Evolutionary conservation across 2,113 vertebrate genomes (phyloP).

Genomic region (Semnornis frantzii): DNA sequence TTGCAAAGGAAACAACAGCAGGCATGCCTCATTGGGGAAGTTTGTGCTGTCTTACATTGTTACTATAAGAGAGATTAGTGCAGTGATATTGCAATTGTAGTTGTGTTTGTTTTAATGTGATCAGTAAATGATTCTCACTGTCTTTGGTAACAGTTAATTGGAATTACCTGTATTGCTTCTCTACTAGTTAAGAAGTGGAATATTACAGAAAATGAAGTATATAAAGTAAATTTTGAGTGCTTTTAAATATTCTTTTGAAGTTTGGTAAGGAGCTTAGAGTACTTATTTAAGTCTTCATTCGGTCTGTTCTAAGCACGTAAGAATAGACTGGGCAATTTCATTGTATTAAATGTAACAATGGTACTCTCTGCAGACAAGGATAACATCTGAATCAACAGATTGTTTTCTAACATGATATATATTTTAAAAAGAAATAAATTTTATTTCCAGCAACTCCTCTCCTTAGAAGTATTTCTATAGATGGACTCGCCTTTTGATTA

Average conservation of each 20-base stretch:
- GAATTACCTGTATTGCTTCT: background rate
- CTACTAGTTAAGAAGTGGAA: background rate
- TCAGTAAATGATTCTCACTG: background rate
- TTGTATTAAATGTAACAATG: background rate
- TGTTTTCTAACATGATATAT: background rate
- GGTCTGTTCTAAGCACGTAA: background rate
- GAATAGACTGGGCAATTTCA: background rate
- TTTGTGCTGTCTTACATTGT: background rate
- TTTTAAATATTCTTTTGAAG: background rate
- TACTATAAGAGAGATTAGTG: background rate
- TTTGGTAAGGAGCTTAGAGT: background rate
- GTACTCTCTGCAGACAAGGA: background rate
- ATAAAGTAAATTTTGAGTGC: background rate
- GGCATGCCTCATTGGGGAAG: background rate
- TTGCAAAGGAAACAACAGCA: background rate
- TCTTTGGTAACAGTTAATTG: background rate
- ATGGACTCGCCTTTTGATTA: background rate
- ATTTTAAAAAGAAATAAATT: background rate
- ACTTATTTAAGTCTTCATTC: background rate
- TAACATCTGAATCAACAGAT: background rate
- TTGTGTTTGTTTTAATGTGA: constrained; percentile 2
- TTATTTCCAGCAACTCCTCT: background rate
- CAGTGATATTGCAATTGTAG: background rate
- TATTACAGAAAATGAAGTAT: background rate
- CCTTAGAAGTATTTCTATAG: background rate